These are phyloP conservation scores for Homarus americanus DNA, from an alignment of 1,140 invertebrate genomes.

Conservation along the genomic window DNA sequence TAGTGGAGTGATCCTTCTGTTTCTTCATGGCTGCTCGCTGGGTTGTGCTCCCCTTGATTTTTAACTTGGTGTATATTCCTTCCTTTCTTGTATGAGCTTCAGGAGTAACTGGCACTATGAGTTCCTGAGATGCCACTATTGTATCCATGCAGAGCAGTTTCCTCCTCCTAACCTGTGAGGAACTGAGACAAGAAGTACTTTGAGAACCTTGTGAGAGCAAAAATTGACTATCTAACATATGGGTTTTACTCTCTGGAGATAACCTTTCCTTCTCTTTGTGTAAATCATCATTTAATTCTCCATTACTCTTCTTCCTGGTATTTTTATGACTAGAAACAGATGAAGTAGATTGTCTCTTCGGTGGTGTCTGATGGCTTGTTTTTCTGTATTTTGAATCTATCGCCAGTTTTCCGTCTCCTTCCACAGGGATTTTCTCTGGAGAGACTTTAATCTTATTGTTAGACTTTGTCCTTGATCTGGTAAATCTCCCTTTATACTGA, in stretches of 20 bases:
- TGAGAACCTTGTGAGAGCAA: neutral
- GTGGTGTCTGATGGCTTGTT: neutral
- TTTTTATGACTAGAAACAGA: neutral
- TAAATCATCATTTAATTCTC: neutral
- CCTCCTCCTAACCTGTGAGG: neutral
- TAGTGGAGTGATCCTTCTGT: neutral
- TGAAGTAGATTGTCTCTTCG: neutral
- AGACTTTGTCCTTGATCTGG: neutral
- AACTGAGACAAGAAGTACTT: neutral
- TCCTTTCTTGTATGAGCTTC: neutral
- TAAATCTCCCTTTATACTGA: neutral
- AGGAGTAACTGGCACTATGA: slow-evolving; percentile 41
- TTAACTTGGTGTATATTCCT: neutral
- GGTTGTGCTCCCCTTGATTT: neutral
- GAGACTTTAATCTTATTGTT: neutral
- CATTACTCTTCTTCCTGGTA: neutral
- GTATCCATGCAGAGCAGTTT: slow-evolving; percentile 29
- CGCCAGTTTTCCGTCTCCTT: neutral
- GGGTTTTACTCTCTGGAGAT: neutral
- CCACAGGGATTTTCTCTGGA: neutral
- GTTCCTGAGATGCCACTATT: slow-evolving; percentile 35
- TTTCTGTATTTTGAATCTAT: neutral
- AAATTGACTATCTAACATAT: neutral
- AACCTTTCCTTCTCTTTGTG: neutral
- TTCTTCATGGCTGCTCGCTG: neutral